These are phyloP conservation scores for Eleutherodactylus coqui DNA, from an alignment of 2,797 vertebrate genomes.

Conservation along the genomic window DNA sequence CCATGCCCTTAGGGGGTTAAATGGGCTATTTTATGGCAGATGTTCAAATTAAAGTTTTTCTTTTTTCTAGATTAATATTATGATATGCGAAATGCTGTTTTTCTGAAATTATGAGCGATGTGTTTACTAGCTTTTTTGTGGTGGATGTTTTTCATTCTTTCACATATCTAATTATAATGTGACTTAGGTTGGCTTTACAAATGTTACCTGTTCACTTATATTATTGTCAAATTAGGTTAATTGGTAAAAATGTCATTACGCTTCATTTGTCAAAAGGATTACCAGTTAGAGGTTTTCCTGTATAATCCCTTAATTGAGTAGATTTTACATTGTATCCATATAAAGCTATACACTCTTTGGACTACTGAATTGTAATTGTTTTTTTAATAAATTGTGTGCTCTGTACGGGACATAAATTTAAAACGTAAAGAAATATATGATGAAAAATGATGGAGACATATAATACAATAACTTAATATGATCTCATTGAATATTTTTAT, in stretches of 20 bases:
- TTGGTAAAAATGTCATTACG: conserved; percentile 20
- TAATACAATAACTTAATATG: too few relatives aligned
- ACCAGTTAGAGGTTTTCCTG: not conserved
- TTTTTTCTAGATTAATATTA: too few relatives aligned
- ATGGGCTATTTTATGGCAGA: too few relatives aligned
- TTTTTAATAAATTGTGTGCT: too few relatives aligned
- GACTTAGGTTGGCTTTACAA: not conserved
- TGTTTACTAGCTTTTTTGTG: not conserved
- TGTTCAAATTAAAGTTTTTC: too few relatives aligned
- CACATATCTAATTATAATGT: not conserved
- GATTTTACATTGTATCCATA: not conserved
- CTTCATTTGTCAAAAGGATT: not conserved
- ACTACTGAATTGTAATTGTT: not conserved
- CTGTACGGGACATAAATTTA: too few relatives aligned
- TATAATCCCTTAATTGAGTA: not conserved
- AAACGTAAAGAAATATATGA: too few relatives aligned
- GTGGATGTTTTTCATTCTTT: not conserved
- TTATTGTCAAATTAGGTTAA: conserved; percentile 25
- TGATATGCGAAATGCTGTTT: too few relatives aligned
- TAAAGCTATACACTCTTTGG: not conserved
- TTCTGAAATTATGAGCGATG: too few relatives aligned
- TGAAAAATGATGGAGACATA: too few relatives aligned
- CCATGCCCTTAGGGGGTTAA: too few relatives aligned
- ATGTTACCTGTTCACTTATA: conserved; percentile 7
- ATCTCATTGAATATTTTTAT: too few relatives aligned